A percentile compares a stretch with the other conserved stretches of the same genome.
Conservation (phyloP, 2,888 invertebrate species). For the Xanthorhoe designata region DNA sequence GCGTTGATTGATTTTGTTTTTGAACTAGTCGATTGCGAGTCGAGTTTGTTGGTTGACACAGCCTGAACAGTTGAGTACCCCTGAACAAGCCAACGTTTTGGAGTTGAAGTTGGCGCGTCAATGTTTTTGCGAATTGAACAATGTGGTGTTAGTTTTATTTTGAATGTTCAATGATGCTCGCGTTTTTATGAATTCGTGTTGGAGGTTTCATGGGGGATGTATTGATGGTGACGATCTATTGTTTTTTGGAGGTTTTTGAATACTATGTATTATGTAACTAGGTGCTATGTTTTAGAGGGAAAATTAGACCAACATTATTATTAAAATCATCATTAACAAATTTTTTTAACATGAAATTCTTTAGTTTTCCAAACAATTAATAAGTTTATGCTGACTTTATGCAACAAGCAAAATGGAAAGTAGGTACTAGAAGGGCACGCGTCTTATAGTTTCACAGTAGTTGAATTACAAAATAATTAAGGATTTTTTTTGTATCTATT, state of each 20-base stretch:
- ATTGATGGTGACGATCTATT: slow-evolving; percentile 2
- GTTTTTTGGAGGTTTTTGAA: slow-evolving; percentile 4
- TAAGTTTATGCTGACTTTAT: background rate
- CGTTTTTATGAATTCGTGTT: slow-evolving; percentile 42
- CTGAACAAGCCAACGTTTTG: slow-evolving; percentile 35
- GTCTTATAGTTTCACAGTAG: too few relatives aligned
- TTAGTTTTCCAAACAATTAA: background rate
- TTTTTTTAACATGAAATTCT: too few relatives aligned
- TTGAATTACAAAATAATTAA: too few relatives aligned
- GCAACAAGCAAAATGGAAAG: background rate
- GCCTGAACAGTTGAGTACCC: slow-evolving; percentile 27
- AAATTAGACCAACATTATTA: too few relatives aligned
- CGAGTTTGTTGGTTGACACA: slow-evolving; percentile 36
- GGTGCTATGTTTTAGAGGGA: too few relatives aligned
- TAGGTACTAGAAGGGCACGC: too few relatives aligned
- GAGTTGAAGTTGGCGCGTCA: slow-evolving; percentile 35
- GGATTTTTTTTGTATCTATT: background rate
- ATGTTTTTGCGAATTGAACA: slow-evolving; percentile 57
- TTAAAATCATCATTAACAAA: too few relatives aligned
- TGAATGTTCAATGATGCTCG: slow-evolving; percentile 50
- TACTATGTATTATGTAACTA: background rate
- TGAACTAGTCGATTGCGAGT: slow-evolving; percentile 53
- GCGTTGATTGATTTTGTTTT: slow-evolving; percentile 65
- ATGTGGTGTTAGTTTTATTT: slow-evolving; percentile 55
- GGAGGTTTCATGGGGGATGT: slow-evolving; percentile 3